Conservation (phyloP, 1,140 invertebrate genomes). For the Colletes latitarsis region DNA sequence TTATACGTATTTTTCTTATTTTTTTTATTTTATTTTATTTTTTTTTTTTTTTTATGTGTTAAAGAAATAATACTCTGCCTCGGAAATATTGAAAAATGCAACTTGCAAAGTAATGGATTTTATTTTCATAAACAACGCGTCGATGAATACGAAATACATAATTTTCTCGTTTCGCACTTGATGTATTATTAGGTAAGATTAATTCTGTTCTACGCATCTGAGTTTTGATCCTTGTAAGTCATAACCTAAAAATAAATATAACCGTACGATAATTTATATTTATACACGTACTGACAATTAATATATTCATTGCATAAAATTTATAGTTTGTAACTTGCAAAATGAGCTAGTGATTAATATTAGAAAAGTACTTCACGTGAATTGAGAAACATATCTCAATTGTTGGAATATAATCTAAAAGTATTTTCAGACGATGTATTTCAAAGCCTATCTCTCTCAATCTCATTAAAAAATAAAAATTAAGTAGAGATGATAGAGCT, state of each 20-base stretch:
- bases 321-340: conserved; percentile 6
- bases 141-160: too few relatives aligned
- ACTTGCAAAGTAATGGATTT: too few relatives aligned
- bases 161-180: too few relatives aligned
- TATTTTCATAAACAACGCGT: neutral
- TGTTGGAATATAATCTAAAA: conserved; percentile 6
- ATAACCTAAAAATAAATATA: conserved; percentile 5
- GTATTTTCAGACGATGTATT: conserved; percentile 38
- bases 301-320: neutral
- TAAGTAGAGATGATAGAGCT: conserved; percentile 33
- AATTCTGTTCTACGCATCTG: neutral
- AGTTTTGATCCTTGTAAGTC: neutral
- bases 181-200: neutral
- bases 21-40: too few relatives aligned
- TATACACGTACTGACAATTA: conserved; percentile 10
- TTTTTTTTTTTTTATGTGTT: too few relatives aligned
- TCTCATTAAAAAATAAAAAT: conserved; percentile 14
- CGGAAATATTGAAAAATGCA: too few relatives aligned
- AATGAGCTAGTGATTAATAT: conserved; percentile 36
- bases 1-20: neutral
- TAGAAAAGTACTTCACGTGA: neutral
- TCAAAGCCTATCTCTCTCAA: conserved; percentile 29
- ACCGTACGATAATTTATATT: conserved; percentile 16
- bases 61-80: too few relatives aligned
- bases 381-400: conserved; percentile 15